A percentile compares a stretch with the other conserved stretches of the same genome.
Evolutionary conservation across 1,140 invertebrate species (phyloP).

Genomic region (Stegodyphus dumicola): DNA sequence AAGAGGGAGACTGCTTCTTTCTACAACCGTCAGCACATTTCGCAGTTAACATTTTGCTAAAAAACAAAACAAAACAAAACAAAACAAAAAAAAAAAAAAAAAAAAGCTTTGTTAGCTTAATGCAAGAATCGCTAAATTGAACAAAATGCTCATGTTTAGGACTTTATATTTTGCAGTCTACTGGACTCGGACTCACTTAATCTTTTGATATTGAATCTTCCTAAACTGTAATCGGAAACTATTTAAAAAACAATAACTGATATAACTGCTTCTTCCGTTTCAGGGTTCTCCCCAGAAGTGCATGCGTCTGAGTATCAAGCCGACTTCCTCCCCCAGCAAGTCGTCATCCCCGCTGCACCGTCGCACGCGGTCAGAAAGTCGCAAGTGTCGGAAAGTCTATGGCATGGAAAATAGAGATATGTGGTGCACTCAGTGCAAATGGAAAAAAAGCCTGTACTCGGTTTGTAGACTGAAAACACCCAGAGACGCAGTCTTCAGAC

Average conservation of each 20-base stretch:
- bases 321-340: slow-evolving; percentile 39
- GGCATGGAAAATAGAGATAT: slow-evolving; percentile 96
- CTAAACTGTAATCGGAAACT: neutral
- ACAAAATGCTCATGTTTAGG: no score
- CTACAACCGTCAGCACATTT: no score
- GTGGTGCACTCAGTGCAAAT: slow-evolving; percentile 99
- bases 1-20: no score
- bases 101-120: no score
- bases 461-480: slow-evolving; percentile 79
- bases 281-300: slow-evolving; percentile 76
- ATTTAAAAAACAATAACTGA: neutral
- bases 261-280: slow-evolving; percentile 70
- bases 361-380: slow-evolving; percentile 57
- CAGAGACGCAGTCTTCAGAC: neutral
- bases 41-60: no score
- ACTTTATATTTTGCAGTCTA: no score
- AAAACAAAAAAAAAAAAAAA: no score
- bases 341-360: slow-evolving; percentile 61
- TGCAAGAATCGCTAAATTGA: no score
- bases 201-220: no score
- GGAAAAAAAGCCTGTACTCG: slow-evolving; percentile 98
- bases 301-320: slow-evolving; percentile 70
- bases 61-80: no score
- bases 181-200: no score
- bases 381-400: slow-evolving; percentile 76